A percentile compares a stretch with the other conserved stretches of the same genome.
Conservation (phyloP, 2,113 vertebrate species). For the Trematomus loennbergii region DNA sequence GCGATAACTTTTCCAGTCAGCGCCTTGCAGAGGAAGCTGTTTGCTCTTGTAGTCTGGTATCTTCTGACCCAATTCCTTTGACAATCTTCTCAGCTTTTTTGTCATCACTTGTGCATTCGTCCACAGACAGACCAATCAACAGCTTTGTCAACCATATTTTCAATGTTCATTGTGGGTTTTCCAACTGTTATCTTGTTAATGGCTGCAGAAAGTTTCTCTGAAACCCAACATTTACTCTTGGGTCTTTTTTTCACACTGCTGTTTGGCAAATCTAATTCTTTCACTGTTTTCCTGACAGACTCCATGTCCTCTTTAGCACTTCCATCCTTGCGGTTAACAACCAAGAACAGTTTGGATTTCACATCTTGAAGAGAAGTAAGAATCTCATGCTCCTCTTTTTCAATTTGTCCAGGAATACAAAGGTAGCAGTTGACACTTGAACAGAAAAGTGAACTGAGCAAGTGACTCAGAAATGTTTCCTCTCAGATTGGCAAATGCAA, state of each 20-base stretch:
- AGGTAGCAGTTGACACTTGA: slow-evolving; percentile 79
- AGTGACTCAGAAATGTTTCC: slow-evolving; percentile 70
- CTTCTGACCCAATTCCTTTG: neutral
- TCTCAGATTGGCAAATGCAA: slow-evolving; percentile 76
- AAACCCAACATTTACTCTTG: slow-evolving; percentile 38
- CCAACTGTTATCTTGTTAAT: too few relatives aligned
- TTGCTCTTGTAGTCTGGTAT: slow-evolving; percentile 54
- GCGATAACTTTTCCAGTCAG: slow-evolving; percentile 66
- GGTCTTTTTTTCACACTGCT: slow-evolving; percentile 2
- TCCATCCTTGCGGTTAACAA: slow-evolving; percentile 25
- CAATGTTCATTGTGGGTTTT: too few relatives aligned
- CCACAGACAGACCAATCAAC: slow-evolving; percentile 57
- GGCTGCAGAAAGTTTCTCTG: too few relatives aligned
- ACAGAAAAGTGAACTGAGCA: slow-evolving; percentile 78
- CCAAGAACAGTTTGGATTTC: slow-evolving; percentile 50
- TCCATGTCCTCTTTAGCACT: neutral
- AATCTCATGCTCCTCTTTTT: slow-evolving; percentile 62
- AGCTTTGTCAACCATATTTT: too few relatives aligned
- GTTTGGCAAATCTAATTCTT: slow-evolving; percentile 42
- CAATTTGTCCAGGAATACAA: slow-evolving; percentile 80
- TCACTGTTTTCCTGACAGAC: neutral
- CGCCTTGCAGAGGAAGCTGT: slow-evolving; percentile 65
- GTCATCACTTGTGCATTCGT: slow-evolving; percentile 18
- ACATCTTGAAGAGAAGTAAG: slow-evolving; percentile 58
- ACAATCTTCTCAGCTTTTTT: slow-evolving; percentile 33